Evolutionary conservation across 1,140 invertebrate genomes (phyloP).

Genomic region (Drosophila neocordata): DNA sequence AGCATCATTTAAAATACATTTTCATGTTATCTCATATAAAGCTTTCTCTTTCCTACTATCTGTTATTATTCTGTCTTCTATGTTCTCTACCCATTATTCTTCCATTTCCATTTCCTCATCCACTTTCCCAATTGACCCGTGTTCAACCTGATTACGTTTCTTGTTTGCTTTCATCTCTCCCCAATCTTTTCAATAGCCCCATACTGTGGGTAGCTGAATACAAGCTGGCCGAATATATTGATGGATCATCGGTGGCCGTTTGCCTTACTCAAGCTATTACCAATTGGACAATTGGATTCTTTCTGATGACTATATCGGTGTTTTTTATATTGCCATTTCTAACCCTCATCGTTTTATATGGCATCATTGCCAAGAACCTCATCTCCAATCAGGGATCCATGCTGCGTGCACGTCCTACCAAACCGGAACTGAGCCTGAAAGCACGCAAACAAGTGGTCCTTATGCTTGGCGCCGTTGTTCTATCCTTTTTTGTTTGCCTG

Average conservation of each 20-base stretch:
- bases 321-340: conserved; percentile 93
- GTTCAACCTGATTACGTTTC: conserved; percentile 59
- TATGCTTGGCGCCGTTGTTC: conserved; percentile 94
- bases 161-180: conserved; percentile 49
- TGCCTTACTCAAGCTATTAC: conserved; percentile 90
- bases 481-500: conserved; percentile 95
- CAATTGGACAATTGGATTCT: conserved; percentile 90
- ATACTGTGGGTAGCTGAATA: conserved; percentile 90
- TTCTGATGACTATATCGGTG: conserved; percentile 89
- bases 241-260: conserved; percentile 87
- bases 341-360: conserved; percentile 91
- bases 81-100: conserved; percentile 12
- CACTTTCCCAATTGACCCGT: conserved; percentile 32
- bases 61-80: conserved; percentile 8
- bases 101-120: conserved; percentile 38
- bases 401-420: conserved; percentile 84
- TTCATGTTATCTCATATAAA: conserved; percentile 12
- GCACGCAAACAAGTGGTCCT: conserved; percentile 91
- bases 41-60: conserved; percentile 6
- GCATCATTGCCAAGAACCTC: conserved; percentile 91
- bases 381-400: conserved; percentile 90
- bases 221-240: conserved; percentile 87
- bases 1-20: conserved; percentile 3
- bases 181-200: conserved; percentile 85
- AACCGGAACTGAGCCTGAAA: conserved; percentile 83